These are phyloP conservation scores for Proteles cristata DNA, from an alignment of 2,113 vertebrate species.

Conservation along the genomic window DNA sequence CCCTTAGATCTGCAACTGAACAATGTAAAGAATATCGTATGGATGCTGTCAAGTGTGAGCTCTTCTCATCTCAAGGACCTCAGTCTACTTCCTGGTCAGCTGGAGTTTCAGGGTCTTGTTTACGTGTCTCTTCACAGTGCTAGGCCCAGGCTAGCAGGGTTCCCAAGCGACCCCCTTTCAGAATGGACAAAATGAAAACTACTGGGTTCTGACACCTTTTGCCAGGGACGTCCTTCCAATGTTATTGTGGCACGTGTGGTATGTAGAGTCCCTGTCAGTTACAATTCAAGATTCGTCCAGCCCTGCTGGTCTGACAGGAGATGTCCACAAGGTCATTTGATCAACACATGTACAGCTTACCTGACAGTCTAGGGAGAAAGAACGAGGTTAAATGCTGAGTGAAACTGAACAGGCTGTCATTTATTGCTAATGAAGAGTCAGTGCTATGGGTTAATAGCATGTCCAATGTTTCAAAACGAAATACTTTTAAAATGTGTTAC, in stretches of 20 bases:
- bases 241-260: not conserved
- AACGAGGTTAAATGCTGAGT: not conserved
- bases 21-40: not conserved
- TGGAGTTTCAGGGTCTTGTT: not conserved
- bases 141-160: not conserved
- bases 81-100: not conserved
- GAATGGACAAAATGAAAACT: not conserved
- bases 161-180: not conserved
- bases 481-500: not conserved
- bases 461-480: not conserved
- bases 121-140: not conserved
- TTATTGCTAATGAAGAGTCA: not conserved
- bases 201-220: not conserved
- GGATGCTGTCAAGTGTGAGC: not conserved
- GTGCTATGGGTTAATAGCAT: not conserved
- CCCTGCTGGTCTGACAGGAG: not conserved
- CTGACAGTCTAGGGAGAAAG: not conserved
- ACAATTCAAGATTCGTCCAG: not conserved
- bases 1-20: not conserved
- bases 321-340: not conserved
- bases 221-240: not conserved
- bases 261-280: not conserved
- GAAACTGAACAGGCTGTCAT: not conserved
- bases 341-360: not conserved
- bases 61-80: not conserved